These are phyloP conservation scores for Tauraco hartlaubi DNA, from an alignment of 2,797 vertebrate genomes.

Conservation along the genomic window DNA sequence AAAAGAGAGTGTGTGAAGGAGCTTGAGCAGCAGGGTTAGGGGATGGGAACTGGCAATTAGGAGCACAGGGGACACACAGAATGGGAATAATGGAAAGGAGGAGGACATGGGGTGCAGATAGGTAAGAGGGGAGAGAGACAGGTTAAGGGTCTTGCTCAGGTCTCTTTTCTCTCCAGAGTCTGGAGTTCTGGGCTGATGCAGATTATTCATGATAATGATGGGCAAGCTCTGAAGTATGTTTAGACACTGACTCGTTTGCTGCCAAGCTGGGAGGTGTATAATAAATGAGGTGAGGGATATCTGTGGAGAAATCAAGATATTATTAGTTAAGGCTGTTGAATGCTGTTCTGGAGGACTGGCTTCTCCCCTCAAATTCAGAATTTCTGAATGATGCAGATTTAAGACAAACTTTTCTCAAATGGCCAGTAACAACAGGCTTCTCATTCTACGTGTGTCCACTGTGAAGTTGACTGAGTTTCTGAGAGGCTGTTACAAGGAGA, in stretches of 20 bases:
- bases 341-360: background rate
- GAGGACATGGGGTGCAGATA: background rate
- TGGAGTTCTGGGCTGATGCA: background rate
- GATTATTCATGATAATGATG: background rate
- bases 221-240: background rate
- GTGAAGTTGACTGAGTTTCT: background rate
- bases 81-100: background rate
- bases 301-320: background rate
- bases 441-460: background rate
- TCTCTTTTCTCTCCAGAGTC: background rate
- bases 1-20: background rate
- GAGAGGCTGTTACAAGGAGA: background rate
- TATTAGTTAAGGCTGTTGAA: background rate
- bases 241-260: background rate
- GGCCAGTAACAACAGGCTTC: background rate
- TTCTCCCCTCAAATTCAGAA: background rate
- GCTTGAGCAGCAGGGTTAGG: background rate
- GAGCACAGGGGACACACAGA: background rate
- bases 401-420: background rate
- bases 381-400: background rate
- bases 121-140: background rate
- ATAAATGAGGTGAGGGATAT: background rate
- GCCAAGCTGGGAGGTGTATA: background rate
- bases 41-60: background rate
- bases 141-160: no score